Evolutionary conservation across 2,888 invertebrate genomes (phyloP), one percentile per base, ranked within the genome.

Genomic region (Parnassius orleans): DNA sequence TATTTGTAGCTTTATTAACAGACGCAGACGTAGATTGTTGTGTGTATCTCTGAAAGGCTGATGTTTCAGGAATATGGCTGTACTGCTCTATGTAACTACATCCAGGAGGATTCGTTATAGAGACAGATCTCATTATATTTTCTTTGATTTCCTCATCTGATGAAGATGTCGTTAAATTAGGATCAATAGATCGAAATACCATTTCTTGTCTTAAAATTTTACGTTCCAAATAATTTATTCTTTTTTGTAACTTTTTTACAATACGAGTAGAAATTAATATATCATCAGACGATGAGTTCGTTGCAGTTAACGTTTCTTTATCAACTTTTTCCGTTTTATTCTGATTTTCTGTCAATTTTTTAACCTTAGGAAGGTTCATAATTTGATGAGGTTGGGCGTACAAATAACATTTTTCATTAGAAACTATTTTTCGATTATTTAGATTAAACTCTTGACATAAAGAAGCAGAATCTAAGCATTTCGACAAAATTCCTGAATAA

Each of bases 41-140:
- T 3, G 81, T 74, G 63, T 84, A 84, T 66, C 84, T 77, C 71
- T 90, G 90, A 66, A 90, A 91, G n/a, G 90, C 90, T 9, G 90
- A 90, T 12, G 83, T 86, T 70, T 86, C 85, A 44, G 91, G 89
- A 50, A 91, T 75, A 66, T 88, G 91, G 65, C 90, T 90, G 68
- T 91, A 91, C 66, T 88, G 87, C 60, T 90, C 84, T 65, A 90
- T 81, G 67, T 89, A 90, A 72, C 89, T 90, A 71, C 89, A 88
- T 14, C 86, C 86, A 12, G 89, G 78, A 47, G 79, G 77, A 3
- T 70, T 80, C 2, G 73, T 72, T 41, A 68, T 76, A 63, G 81
- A 79, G 10, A 48, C 9, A 54, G 70, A 70, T 70, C 68, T 81
- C 14, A 43, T 10, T 77, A 77, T 81, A 64, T 73, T 76, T 65